Percentiles rank a stretch among this genome's conserved stretches.
Evolutionary conservation across 2,113 vertebrate genomes (phyloP).

Genomic region (Cynocephalus volans): DNA sequence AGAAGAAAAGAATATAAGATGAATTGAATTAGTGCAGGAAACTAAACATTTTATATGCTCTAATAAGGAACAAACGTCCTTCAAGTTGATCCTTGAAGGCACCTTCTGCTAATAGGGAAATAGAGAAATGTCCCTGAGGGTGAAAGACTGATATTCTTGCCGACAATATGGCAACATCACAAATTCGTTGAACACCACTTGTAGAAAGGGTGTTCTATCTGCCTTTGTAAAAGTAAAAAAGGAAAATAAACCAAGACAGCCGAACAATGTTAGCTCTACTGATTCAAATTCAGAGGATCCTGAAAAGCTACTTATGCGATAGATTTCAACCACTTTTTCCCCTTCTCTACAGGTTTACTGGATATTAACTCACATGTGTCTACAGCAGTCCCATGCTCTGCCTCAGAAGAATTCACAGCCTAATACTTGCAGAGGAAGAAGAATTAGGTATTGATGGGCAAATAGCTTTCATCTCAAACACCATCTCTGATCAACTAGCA

Average conservation of each 20-base stretch:
- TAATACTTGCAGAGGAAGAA: not conserved
- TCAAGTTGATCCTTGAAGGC: not conserved
- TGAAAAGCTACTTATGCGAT: not conserved
- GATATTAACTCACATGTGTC: not conserved
- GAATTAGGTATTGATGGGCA: not conserved
- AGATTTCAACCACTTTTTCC: not conserved
- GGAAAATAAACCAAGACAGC: not conserved
- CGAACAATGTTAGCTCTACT: not conserved
- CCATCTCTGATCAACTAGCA: not conserved
- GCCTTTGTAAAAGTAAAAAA: not conserved
- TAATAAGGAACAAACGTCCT: not conserved
- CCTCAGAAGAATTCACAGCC: constrained; percentile 11
- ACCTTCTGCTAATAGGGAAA: not conserved
- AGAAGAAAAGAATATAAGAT: not conserved
- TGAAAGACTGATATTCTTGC: not conserved
- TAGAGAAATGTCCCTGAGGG: not conserved
- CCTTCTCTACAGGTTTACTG: not conserved
- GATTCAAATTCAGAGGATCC: constrained; percentile 49
- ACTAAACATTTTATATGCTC: not conserved
- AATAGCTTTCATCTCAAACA: not conserved
- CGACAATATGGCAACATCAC: not conserved
- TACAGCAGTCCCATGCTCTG: not conserved
- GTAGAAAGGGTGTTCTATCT: not conserved
- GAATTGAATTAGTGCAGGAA: not conserved
- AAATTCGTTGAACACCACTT: not conserved